These are phyloP conservation scores for Brachymystax lenok DNA, from an alignment of 2,797 vertebrate genomes.

Conservation along the genomic window DNA sequence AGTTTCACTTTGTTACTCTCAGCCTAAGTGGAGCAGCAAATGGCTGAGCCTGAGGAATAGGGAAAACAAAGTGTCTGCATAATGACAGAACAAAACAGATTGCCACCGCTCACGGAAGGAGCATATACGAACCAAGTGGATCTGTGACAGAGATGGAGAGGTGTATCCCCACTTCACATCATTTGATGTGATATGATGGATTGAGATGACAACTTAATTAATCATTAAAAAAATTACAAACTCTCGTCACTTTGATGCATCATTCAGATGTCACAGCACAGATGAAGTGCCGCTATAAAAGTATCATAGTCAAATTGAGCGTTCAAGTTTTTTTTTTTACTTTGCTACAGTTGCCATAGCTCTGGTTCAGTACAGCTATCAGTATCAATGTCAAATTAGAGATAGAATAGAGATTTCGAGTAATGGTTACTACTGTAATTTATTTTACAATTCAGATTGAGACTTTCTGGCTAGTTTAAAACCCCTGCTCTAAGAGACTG, in stretches of 20 bases:
- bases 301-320: not conserved
- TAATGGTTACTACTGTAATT: not conserved
- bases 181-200: not conserved
- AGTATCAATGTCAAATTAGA: not conserved
- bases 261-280: not conserved
- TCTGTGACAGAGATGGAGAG: constrained; percentile 12
- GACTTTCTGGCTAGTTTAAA: constrained; percentile 36
- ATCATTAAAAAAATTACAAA: not conserved
- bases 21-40: constrained; percentile 78
- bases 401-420: not conserved
- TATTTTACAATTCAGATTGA: not conserved
- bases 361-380: not conserved
- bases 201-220: not conserved
- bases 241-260: not conserved
- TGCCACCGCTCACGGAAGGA: constrained; percentile 53
- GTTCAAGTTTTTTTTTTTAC: not conserved
- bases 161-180: not conserved
- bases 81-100: constrained; percentile 73
- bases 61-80: constrained; percentile 68
- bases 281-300: not conserved
- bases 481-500: constrained; percentile 32
- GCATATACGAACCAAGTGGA: constrained; percentile 25
- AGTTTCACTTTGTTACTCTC: constrained; percentile 80
- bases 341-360: not conserved
- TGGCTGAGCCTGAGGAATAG: constrained; percentile 72